Base-by-base conservation (phyloP, 2,888 invertebrate genomes). In the Stenurella melanura region DNA sequence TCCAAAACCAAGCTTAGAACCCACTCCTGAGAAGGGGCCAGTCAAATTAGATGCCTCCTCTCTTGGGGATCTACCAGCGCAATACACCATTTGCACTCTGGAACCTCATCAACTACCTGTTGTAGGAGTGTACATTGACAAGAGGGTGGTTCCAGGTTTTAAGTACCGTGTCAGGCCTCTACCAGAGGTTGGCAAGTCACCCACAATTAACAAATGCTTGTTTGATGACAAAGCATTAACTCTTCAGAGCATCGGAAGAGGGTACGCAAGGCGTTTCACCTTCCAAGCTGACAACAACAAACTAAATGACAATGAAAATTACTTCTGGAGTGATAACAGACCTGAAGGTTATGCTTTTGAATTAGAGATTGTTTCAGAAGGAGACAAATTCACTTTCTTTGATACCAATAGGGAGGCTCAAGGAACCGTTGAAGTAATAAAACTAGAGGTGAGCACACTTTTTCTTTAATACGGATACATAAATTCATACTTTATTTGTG, bases 241-340 rank as follows among this genome's bases (percentile, higher is more conserved):
- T 9, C 91, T 95, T 74, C 91, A 92, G 81, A 92, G 92, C 34
- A 93, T 95, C 83, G 95, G 95, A 0, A 92, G 94, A 84, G 95
- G 95, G 10, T 95, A 94, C 86, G 93, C 94, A 7, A 92, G 94
- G 77, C 91, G 95, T 61, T 91, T 95, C 78, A 95, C 95, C 1
- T 95, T 95, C 89, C 92, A 93, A 85, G 92, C 94, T 0, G 90
- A 92, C 73, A 90, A 91, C 61, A 91, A 91, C 42, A 91, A 91
- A 56, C 90, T 93, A 60, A 94, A 94, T 89, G 91, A 92, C 79
- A 94, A 94, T 87, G 90, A 91, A 67, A 94, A 94, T 86, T 95
- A 93, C 88, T 95, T 95, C 90, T 95, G 95, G 94, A 93, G 94
- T 26, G 95, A 95, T 89, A 95, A 94, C 50, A 90, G 92, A 79